Evolutionary conservation across 2,888 invertebrate species (phyloP).

Genomic region (Nowickia ferox): DNA sequence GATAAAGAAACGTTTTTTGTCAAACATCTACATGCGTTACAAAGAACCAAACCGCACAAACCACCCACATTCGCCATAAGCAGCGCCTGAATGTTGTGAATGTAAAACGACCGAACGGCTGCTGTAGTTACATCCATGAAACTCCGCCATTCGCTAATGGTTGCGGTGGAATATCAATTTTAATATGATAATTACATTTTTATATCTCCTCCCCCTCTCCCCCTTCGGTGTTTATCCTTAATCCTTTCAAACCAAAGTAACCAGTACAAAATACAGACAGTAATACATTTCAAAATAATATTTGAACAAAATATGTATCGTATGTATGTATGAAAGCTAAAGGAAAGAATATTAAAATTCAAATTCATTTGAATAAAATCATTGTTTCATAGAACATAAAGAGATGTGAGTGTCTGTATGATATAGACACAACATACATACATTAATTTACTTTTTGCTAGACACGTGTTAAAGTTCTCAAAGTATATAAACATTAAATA

Average conservation of each 20-base stretch:
- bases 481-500: neutral
- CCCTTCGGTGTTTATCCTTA: neutral
- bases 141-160: conserved; percentile 29
- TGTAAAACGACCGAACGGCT: neutral
- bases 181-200: conserved; percentile 63
- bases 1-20: conserved; percentile 33
- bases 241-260: conserved; percentile 42
- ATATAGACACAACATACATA: neutral
- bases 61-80: neutral
- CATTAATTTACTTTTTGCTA: neutral
- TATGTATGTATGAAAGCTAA: neutral
- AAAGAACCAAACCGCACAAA: conserved; percentile 5
- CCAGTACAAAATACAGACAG: neutral
- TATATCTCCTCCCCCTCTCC: neutral
- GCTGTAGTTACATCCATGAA: conserved; percentile 6
- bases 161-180: conserved; percentile 59
- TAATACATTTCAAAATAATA: conserved; percentile 33
- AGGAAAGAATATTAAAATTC: neutral
- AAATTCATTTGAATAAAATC: too few relatives aligned
- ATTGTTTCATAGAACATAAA: conserved; percentile 5
- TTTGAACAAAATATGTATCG: conserved; percentile 4
- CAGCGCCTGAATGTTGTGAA: neutral
- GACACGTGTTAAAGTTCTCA: conserved; percentile 60
- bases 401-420: neutral
- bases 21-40: neutral